Conservation (phyloP, 2,113 vertebrate genomes). For the Chionis minor region DNA sequence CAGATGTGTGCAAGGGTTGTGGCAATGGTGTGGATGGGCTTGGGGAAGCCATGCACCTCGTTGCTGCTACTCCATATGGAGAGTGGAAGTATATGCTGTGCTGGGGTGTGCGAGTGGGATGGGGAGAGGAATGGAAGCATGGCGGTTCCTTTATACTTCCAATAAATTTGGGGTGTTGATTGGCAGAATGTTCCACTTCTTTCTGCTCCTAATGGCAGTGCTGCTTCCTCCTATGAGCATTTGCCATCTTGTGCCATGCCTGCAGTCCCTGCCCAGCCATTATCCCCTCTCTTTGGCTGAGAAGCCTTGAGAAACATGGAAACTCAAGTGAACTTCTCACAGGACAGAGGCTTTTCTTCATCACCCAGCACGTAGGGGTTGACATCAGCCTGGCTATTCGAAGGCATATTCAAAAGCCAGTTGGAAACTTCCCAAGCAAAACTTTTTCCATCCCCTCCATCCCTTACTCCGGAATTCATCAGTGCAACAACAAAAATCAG, state of each 20-base stretch:
- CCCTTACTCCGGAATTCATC: neutral
- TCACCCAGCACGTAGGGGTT: neutral
- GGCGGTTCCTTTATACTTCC: neutral
- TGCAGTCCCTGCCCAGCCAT: neutral
- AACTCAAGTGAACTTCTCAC: neutral
- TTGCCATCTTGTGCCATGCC: neutral
- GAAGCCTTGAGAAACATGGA: neutral
- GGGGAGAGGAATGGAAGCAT: neutral
- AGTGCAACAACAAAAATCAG: neutral
- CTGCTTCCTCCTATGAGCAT: neutral
- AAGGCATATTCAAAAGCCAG: rapidly evolving
- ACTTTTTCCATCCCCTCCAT: neutral
- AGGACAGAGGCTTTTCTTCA: neutral
- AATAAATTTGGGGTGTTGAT: neutral
- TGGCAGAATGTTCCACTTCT: neutral
- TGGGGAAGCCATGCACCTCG: neutral
- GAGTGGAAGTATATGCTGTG: neutral
- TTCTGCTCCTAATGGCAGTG: neutral
- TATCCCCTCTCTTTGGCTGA: neutral
- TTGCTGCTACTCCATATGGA: rapidly evolving
- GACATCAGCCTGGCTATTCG: neutral
- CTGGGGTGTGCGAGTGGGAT: rapidly evolving
- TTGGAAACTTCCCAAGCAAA: neutral
- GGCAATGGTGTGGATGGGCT: rapidly evolving
- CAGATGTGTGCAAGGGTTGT: neutral